These are phyloP conservation scores for Stichopus horrens DNA, from an alignment of 53 echinoderm and acorn worm species.

Conservation along the genomic window DNA sequence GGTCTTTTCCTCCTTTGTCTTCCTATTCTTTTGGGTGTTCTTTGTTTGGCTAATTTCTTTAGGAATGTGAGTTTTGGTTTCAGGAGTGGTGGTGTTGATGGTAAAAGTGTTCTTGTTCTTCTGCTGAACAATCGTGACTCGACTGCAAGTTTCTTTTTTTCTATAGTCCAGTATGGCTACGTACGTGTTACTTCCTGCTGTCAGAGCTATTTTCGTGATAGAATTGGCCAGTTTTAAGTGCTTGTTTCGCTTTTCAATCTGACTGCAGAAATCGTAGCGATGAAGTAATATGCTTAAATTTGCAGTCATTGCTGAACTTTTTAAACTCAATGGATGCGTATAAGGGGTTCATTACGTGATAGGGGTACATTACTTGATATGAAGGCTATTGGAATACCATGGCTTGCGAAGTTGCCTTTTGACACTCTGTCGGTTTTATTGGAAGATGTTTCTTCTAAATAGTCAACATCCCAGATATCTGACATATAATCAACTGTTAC, in stretches of 20 bases:
- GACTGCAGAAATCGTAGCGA: conserved; percentile 44
- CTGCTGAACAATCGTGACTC: no score
- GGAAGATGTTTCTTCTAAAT: conserved; percentile 22
- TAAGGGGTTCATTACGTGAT: conserved; percentile 56
- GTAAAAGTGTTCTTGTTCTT: no score
- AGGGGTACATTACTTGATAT: conserved; percentile 57
- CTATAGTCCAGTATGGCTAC: conserved; percentile 49
- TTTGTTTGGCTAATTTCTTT: no score
- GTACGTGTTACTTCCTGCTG: conserved; percentile 53
- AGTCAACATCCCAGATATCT: background rate
- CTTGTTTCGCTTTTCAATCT: conserved; percentile 52
- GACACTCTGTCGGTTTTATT: conserved; percentile 42
- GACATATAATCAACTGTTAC: conserved; percentile 54
- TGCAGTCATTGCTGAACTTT: conserved; percentile 41
- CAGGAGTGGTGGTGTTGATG: no score
- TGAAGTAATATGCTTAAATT: conserved; percentile 54
- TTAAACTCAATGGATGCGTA: conserved; percentile 52
- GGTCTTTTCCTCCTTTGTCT: no score
- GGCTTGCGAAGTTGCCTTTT: conserved; percentile 58
- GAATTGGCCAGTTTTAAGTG: conserved; percentile 54
- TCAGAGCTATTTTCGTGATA: conserved; percentile 48
- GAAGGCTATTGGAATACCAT: conserved; percentile 46
- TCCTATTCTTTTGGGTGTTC: no score
- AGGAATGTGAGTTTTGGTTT: no score
- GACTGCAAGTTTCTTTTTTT: background rate